Evolutionary conservation across 92 coral and sea anemone species (phyloP), one percentile per base, ranked within the genome.

Genomic region (Epizoanthus stellaris): DNA sequence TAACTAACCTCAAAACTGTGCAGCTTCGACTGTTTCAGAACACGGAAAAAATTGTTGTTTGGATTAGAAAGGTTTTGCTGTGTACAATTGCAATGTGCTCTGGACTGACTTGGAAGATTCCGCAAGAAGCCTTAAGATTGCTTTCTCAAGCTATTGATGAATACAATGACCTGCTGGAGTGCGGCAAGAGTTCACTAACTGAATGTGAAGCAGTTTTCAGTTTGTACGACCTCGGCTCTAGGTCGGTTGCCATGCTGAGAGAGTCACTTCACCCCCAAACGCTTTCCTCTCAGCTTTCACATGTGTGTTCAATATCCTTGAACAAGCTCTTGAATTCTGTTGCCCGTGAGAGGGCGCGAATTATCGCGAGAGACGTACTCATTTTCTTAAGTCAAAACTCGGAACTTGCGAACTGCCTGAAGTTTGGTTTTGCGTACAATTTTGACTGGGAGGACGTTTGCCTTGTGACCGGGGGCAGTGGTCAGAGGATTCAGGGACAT

Each of bases 71-170:
- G 16, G 87, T 94, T 85, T 84, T 94, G 52, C 80, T 72, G 21
- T 85, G 65, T 71, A 92, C 88, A 6, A 21, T 92, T 72, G 91
- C 86, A 70, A 85, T 89, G 53, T 92, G 93, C 66, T 85, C 90
- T 81, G 61, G 34, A 67, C 84, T 80, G 25, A 67, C 73, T 47
- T 94, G 98, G 98, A 43, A 76, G 60, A 72, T 94, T 59, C 80
- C 92, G 63, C 84, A 85, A 61, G 81, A 88, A 85, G 90, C 84
- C 16, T 30, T 91, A 13, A 85, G 66, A 57, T 85, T 87, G 63
- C 80, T 92, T 68, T 90, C 89, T 25, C 90, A 89, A 42, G 95
- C 95, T 77, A 87, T 94, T 62, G 98, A 94, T 66, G 95, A 94
- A 49, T 89, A 75, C 82, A 94, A 94, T 88, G 95, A 94, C 72